Percentiles rank a stretch among this genome's conserved stretches.
phyloP scores from a whole-genome alignment of 2,888 invertebrate genomes.

The Aspidapion aeneum region DNA sequence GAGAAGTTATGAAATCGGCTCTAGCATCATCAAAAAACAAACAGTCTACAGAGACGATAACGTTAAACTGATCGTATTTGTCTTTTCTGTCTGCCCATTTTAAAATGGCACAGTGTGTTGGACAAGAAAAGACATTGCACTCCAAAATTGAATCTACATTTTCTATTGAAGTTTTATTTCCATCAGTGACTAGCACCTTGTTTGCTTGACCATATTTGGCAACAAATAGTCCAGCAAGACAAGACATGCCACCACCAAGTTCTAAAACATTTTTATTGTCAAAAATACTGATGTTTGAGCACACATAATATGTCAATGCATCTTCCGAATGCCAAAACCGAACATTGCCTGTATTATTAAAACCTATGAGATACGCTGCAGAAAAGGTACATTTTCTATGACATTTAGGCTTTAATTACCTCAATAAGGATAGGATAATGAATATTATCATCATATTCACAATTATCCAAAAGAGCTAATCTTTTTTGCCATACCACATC shows the following conservation, averaged over 20 bases:
- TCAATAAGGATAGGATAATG: conserved; percentile 69
- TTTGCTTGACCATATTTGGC: conserved; percentile 64
- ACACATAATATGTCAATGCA: conserved; percentile 64
- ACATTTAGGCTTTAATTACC: conserved; percentile 51
- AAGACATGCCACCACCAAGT: conserved; percentile 83
- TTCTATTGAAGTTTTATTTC: conserved; percentile 70
- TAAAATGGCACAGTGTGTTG: conserved; percentile 52
- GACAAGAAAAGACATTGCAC: conserved; percentile 57
- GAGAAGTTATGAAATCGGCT: conserved; percentile 62
- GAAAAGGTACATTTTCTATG: conserved; percentile 61
- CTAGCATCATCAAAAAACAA: conserved; percentile 74
- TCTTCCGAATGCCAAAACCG: conserved; percentile 81
- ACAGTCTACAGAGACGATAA: conserved; percentile 75
- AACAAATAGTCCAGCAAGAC: conserved; percentile 70
- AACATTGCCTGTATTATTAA: conserved; percentile 77
- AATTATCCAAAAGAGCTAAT: conserved; percentile 55
- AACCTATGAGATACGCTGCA: conserved; percentile 71
- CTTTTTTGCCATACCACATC: conserved; percentile 66
- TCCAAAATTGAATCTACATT: conserved; percentile 66
- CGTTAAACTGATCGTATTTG: conserved; percentile 56
- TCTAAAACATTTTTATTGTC: conserved; percentile 68
- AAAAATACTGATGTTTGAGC: conserved; percentile 63
- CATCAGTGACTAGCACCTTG: conserved; percentile 70
- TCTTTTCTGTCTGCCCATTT: conserved; percentile 50
- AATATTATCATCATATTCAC: conserved; percentile 64